Conservation (phyloP, 2,113 vertebrate species). For the Cromileptes altivelis region DNA sequence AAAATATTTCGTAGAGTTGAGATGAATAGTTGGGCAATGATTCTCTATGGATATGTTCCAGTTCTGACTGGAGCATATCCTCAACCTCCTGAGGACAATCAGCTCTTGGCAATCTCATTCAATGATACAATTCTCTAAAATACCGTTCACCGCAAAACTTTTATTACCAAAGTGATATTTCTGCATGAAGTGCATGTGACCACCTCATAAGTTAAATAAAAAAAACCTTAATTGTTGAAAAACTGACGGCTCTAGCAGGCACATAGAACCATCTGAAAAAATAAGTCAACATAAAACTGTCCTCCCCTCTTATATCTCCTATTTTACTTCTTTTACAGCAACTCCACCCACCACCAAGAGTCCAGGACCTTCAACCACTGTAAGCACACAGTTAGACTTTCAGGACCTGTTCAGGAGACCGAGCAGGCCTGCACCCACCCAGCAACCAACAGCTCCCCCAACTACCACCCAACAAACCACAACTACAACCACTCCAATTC, state of each 20-base stretch:
- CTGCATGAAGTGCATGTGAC: neutral
- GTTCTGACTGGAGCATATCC: neutral
- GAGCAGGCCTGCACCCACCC: constrained; percentile 2
- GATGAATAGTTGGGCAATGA: neutral
- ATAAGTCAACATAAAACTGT: neutral
- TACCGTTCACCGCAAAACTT: neutral
- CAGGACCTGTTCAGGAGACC: neutral
- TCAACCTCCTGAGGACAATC: neutral
- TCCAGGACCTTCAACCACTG: neutral
- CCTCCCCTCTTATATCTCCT: neutral
- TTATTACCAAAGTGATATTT: neutral
- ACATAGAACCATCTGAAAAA: neutral
- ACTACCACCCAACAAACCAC: neutral
- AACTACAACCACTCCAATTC: constrained; percentile 13
- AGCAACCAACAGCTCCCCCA: neutral
- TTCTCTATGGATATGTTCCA: neutral
- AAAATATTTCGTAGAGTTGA: neutral
- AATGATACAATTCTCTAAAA: neutral
- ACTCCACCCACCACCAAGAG: neutral
- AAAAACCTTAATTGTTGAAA: neutral
- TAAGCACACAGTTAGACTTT: constrained; percentile 9
- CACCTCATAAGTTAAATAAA: neutral
- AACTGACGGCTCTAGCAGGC: too few species aligned
- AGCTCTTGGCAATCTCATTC: neutral
- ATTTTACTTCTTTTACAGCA: constrained; percentile 28